A percentile compares a stretch with the other conserved stretches of the same genome.
Evolutionary conservation across 1,140 invertebrate species (phyloP).

Genomic region (Pinna nobilis): DNA sequence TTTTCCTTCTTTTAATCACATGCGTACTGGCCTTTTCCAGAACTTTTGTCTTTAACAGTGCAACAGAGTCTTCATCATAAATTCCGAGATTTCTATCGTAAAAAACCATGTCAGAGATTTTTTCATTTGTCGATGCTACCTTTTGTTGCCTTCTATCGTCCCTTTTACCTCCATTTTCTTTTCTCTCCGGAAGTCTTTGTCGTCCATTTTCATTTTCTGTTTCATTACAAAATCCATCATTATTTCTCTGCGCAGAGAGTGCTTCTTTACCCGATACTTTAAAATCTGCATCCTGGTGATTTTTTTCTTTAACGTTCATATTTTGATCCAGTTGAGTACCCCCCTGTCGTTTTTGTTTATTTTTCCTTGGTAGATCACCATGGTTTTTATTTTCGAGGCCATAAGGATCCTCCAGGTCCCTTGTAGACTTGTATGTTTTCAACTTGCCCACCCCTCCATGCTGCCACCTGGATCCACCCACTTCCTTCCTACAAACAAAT

Average conservation of each 20-base stretch:
- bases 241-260: no score
- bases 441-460: conserved; percentile 63
- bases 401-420: conserved; percentile 77
- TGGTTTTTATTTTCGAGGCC: conserved; percentile 11
- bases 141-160: neutral
- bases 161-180: neutral
- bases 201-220: neutral
- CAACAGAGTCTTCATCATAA: conserved; percentile 19
- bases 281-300: no score
- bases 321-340: neutral
- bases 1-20: conserved; percentile 45
- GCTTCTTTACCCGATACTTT: no score
- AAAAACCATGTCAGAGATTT: conserved; percentile 12
- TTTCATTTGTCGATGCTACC: neutral
- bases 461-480: conserved; percentile 63
- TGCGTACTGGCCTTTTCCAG: conserved; percentile 55
- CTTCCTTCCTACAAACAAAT: conserved; percentile 56
- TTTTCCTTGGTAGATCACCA: no score
- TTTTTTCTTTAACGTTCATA: neutral
- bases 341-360: no score
- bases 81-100: no score
- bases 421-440: conserved; percentile 50
- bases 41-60: conserved; percentile 57
- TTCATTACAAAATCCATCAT: no score
- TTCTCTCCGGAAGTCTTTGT: neutral